Evolutionary conservation across 2,113 vertebrate genomes (phyloP).

Genomic region (Vireo altiloquus): DNA sequence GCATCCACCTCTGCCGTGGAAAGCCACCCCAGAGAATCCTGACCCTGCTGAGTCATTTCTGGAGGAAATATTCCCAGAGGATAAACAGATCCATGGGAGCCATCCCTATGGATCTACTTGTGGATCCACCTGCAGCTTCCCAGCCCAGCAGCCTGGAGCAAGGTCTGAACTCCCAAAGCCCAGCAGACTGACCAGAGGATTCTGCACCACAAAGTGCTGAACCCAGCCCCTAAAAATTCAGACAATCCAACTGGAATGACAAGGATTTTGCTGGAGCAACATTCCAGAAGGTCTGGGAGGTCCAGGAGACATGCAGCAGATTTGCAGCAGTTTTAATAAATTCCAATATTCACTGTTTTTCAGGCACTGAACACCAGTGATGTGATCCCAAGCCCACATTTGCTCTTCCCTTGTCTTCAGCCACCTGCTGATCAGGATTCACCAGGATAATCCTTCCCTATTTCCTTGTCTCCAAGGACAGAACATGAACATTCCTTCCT

Average conservation of each 20-base stretch:
- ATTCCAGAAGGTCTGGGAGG: neutral
- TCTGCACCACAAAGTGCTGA: neutral
- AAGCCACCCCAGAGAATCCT: neutral
- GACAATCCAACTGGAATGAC: neutral
- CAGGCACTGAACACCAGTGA: accelerated
- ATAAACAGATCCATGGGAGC: neutral
- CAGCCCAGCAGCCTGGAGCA: neutral
- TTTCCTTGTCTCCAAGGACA: neutral
- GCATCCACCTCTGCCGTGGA: accelerated
- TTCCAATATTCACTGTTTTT: neutral
- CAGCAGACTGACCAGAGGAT: neutral
- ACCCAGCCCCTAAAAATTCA: neutral
- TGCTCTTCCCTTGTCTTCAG: neutral
- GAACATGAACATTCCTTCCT: accelerated
- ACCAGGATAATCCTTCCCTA: neutral
- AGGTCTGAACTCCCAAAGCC: neutral
- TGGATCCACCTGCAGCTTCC: neutral
- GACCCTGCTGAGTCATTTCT: neutral
- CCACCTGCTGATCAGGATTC: neutral
- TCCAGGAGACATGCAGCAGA: neutral
- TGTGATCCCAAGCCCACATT: neutral
- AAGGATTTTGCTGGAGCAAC: neutral
- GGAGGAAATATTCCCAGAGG: neutral
- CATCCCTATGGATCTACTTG: neutral
- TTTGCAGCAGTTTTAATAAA: neutral